Evolutionary conservation across 1,140 invertebrate species (phyloP).

Genomic region (Brachionus manjavacas): DNA sequence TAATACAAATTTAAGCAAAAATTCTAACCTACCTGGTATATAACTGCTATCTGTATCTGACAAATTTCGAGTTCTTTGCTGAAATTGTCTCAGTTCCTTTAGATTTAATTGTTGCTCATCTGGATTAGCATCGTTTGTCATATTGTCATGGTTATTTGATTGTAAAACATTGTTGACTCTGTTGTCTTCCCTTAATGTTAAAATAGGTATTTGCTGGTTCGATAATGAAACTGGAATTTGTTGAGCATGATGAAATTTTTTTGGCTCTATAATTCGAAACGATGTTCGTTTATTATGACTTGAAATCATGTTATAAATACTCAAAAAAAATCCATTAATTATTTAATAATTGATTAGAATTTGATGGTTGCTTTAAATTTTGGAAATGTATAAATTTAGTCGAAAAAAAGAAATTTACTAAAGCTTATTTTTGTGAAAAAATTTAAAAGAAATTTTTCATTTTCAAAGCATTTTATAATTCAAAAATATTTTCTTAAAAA

Average conservation of each 20-base stretch:
- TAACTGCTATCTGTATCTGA: constrained; percentile 38
- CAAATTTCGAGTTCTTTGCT: background rate
- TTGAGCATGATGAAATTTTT: constrained; percentile 24
- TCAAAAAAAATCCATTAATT: too few relatives aligned
- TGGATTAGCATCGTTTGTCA: background rate
- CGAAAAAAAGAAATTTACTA: too few relatives aligned
- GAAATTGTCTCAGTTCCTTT: background rate
- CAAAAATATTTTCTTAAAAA: too few relatives aligned
- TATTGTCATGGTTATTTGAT: background rate
- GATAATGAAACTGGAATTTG: constrained; percentile 23
- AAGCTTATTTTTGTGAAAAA: too few relatives aligned
- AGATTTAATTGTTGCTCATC: background rate
- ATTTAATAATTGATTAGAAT: too few relatives aligned
- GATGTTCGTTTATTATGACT: constrained; percentile 17
- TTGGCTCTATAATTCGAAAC: constrained; percentile 24
- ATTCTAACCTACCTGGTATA: constrained; percentile 19
- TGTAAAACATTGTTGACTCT: background rate
- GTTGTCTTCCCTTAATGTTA: background rate
- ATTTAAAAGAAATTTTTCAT: too few relatives aligned
- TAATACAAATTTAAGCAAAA: background rate
- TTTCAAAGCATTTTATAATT: too few relatives aligned
- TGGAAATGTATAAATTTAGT: too few relatives aligned
- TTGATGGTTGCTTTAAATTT: too few relatives aligned
- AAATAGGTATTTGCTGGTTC: constrained; percentile 9
- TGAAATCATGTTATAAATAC: background rate